These are phyloP conservation scores for Acanthurus lineatus DNA, from an alignment of 2,797 vertebrate genomes.

Conservation along the genomic window DNA sequence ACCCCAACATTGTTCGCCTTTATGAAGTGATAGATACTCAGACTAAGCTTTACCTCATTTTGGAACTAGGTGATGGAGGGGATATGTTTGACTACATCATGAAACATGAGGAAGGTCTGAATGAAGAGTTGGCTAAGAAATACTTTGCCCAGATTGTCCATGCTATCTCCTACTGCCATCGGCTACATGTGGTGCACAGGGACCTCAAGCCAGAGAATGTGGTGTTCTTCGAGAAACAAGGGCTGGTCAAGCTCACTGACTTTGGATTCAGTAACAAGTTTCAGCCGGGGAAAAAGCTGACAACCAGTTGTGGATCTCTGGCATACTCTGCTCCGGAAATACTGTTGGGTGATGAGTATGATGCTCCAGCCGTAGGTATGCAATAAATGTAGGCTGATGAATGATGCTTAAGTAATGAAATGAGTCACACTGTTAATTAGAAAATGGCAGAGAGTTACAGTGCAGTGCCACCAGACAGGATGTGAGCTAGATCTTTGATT, in stretches of 20 bases:
- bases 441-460: slow-evolving; percentile 3
- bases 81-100: slow-evolving; percentile 99
- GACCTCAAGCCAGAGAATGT: slow-evolving; percentile 99
- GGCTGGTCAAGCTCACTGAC: slow-evolving; percentile 97
- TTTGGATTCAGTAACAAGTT: slow-evolving; percentile 99
- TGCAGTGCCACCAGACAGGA: slow-evolving; percentile 9
- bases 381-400: slow-evolving; percentile 27
- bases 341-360: slow-evolving; percentile 97
- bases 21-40: slow-evolving; percentile 99
- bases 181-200: slow-evolving; percentile 96
- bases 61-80: slow-evolving; percentile 97
- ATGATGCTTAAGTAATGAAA: slow-evolving; percentile 29
- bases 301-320: slow-evolving; percentile 97
- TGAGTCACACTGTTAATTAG: slow-evolving; percentile 42
- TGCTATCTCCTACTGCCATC: slow-evolving; percentile 98
- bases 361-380: slow-evolving; percentile 97
- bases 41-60: slow-evolving; percentile 97
- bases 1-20: slow-evolving; percentile 97
- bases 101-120: slow-evolving; percentile 97
- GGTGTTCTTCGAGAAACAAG: slow-evolving; percentile 99
- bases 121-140: slow-evolving; percentile 96
- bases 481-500: slow-evolving; percentile 26
- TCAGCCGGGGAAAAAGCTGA: slow-evolving; percentile 97
- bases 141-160: slow-evolving; percentile 99
- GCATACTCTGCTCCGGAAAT: slow-evolving; percentile 98